Evolutionary conservation across 2,888 invertebrate genomes (phyloP), one percentile per base, ranked within the genome.

Genomic region (Galerucella pusilla): DNA sequence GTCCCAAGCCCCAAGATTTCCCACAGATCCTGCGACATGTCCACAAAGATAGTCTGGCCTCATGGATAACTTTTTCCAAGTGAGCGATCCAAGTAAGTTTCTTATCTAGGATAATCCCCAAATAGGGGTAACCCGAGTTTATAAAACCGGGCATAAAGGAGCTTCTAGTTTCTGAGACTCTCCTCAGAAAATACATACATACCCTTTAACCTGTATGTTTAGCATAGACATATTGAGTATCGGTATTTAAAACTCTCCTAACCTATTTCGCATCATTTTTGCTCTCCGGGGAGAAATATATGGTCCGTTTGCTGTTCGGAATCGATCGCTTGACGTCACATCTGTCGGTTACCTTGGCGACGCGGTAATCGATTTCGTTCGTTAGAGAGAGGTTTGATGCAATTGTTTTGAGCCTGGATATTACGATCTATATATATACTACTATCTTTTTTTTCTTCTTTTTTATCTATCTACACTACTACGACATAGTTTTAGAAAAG

Each of bases 301-400:
- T 74, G 68, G 75, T 69, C 70, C 71, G 73, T 69, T 70, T 59
- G 46, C 71, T 57, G 70, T 45, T 57, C 42, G 64, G 14, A 68
- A 78, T 81, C 81, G 81, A 79, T 78, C 71, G 74, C 76, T 80
- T 84, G 84, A 84, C 85, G 84, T 84, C 83, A 85, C 80, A 81
- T 80, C 79, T 82, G 82, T 78, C 83, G 81, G 81, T 82, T 79
- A 81, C 78, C 80, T 77, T 83, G 83, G 83, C 79, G 75, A 82
- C 82, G 76, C 75, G 59, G 52, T 73, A 78, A 81, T 81, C 80
- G 81, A 81, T 81, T 79, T 74, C 52, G 28, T 60, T 72, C 60
- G 63, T 46, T 46, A 20, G 64, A 64, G 64, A 65, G 46, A 46
- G 46, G 20, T 45, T 65, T 65, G 64, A 65, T 65, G 64, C 64